Evolutionary conservation across 2,113 vertebrate genomes (phyloP).

Genomic region (Myrmecobius fasciatus): DNA sequence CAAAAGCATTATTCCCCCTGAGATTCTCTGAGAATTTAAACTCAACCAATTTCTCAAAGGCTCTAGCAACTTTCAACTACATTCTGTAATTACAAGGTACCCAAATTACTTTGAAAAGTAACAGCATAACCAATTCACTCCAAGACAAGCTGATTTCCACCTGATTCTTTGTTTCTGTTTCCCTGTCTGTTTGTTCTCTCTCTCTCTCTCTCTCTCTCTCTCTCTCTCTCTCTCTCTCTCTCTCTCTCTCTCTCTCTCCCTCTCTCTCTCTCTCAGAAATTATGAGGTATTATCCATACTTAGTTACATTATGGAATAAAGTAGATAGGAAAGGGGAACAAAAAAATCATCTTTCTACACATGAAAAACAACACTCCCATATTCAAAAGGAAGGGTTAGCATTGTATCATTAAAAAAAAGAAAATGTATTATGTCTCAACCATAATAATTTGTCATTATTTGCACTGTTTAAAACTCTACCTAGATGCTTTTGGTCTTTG

Average conservation of each 20-base stretch:
- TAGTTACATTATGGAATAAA: background rate
- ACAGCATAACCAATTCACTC: background rate
- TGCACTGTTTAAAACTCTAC: background rate
- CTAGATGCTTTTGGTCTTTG: background rate
- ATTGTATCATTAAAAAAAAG: background rate
- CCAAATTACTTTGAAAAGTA: background rate
- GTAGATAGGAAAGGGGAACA: background rate
- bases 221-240: too few species aligned
- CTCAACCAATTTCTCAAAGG: background rate
- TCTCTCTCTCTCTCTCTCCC: too few species aligned
- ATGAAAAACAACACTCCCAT: background rate
- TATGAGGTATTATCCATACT: background rate
- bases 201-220: too few species aligned
- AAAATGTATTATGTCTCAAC: background rate
- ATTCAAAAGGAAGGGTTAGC: background rate
- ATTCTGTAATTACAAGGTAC: background rate
- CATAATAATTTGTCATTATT: background rate
- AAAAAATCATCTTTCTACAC: background rate
- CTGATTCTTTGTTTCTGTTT: background rate
- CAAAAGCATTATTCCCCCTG: background rate
- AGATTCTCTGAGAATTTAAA: background rate
- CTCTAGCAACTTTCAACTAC: background rate
- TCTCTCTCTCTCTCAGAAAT: background rate
- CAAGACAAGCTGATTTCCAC: background rate
- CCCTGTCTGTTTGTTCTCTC: too few species aligned